Percentiles rank a stretch among this genome's conserved stretches.
phyloP scores from a whole-genome alignment of 2,888 invertebrate species.

The Gymnocheta viridis region DNA sequence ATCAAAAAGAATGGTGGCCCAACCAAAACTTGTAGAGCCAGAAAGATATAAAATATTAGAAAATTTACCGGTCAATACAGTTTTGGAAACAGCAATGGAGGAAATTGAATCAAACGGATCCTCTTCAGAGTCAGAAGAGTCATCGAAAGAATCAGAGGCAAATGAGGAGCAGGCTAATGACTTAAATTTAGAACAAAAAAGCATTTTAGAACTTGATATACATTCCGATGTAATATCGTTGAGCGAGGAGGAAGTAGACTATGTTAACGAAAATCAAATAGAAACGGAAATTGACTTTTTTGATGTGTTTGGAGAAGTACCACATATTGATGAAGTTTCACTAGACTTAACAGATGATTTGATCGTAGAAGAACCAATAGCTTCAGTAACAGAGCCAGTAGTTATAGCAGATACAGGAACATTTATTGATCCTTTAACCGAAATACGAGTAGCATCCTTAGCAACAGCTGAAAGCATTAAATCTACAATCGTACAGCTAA shows the following conservation, averaged over 20 bases:
- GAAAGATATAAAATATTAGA: background rate
- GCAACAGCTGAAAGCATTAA: background rate
- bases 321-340: constrained; percentile 54
- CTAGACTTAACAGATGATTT: constrained; percentile 10
- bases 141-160: background rate
- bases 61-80: background rate
- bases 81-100: constrained; percentile 2
- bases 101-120: constrained; percentile 8
- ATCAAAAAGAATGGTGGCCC: background rate
- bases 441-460: background rate
- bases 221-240: background rate
- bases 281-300: constrained; percentile 26
- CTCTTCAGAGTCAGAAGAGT: background rate
- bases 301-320: constrained; percentile 19
- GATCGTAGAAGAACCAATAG: background rate
- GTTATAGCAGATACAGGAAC: background rate
- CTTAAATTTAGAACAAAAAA: background rate
- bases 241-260: constrained; percentile 8
- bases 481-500: background rate
- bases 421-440: constrained; percentile 66
- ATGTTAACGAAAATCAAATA: background rate
- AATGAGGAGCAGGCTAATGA: background rate
- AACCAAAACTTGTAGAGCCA: too few species aligned
- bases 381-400: background rate
- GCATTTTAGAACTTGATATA: background rate